Evolutionary conservation across 2,888 invertebrate species (phyloP).

Genomic region (Nemotelus nigrinus): DNA sequence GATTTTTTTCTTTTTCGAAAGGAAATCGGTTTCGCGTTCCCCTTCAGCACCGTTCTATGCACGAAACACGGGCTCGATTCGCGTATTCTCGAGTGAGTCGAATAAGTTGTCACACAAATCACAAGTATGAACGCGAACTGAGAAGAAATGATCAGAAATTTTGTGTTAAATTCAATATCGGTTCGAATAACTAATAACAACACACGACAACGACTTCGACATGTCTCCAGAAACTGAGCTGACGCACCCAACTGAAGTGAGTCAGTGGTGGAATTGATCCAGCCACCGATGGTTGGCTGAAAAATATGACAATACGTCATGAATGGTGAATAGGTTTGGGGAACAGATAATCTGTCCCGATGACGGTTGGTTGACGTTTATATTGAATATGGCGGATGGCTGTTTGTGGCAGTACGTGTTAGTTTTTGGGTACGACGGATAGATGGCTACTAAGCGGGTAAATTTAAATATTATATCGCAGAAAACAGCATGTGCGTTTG

Average conservation of each 20-base stretch:
- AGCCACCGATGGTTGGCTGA: background rate
- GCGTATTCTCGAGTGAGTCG: slow-evolving; percentile 13
- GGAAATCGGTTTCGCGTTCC: slow-evolving; percentile 13
- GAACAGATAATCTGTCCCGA: too few relatives aligned
- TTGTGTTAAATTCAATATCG: slow-evolving; percentile 13
- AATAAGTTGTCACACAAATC: background rate
- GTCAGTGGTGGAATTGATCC: slow-evolving; percentile 29
- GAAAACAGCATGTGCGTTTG: too few relatives aligned
- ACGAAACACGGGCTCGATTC: background rate
- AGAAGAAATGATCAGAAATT: slow-evolving; percentile 13
- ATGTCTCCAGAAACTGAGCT: slow-evolving; percentile 50
- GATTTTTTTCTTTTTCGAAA: slow-evolving; percentile 22
- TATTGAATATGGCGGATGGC: too few relatives aligned
- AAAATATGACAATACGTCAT: too few relatives aligned
- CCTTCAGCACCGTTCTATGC: slow-evolving; percentile 11
- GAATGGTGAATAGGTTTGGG: too few relatives aligned
- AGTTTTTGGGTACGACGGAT: too few relatives aligned
- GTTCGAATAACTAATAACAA: slow-evolving; percentile 44
- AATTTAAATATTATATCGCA: too few relatives aligned
- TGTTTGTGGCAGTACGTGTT: too few relatives aligned
- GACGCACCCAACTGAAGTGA: slow-evolving; percentile 51
- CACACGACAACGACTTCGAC: slow-evolving; percentile 46
- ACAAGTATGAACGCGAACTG: slow-evolving; percentile 6
- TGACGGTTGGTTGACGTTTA: too few relatives aligned
- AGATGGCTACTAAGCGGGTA: too few relatives aligned